A percentile compares a stretch with the other conserved stretches of the same genome.
These are phyloP conservation scores for Crematogaster levior DNA, from an alignment of 2,888 invertebrate species.

Conservation along the genomic window DNA sequence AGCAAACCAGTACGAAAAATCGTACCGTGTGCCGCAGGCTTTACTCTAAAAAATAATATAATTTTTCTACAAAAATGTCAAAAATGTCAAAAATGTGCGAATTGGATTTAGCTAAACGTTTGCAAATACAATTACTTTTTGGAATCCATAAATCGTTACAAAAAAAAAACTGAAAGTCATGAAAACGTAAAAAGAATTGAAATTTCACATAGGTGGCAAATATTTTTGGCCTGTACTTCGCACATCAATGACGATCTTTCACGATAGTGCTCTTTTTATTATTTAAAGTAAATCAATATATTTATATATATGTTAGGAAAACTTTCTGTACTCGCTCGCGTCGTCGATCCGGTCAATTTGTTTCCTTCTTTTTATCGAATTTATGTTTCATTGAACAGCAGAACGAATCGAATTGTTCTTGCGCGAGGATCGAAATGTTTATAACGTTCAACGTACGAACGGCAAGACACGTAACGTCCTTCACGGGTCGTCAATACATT, in stretches of 20 bases:
- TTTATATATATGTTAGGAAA: not conserved
- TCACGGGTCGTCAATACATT: not conserved
- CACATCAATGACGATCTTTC: not conserved
- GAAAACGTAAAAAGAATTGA: no score
- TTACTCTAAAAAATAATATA: no score
- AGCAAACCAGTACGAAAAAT: no score
- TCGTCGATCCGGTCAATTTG: not conserved
- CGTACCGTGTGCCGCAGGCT: no score
- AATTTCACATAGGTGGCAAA: no score
- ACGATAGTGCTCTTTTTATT: not conserved
- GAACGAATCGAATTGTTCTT: not conserved
- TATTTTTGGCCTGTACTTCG: no score
- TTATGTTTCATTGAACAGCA: not conserved
- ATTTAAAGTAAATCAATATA: not conserved
- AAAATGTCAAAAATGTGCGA: no score
- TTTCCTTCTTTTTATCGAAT: not conserved
- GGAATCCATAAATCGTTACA: no score
- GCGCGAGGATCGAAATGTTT: constrained; percentile 8
- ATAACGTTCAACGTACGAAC: not conserved
- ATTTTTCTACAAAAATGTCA: no score
- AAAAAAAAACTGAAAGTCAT: no score
- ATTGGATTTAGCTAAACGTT: no score
- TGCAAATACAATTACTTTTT: no score
- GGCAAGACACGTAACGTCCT: not conserved
- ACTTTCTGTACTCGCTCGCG: not conserved